Evolutionary conservation across 2,113 vertebrate species (phyloP), one percentile per base, ranked within the genome.

Genomic region (Ancistrus triradiatus): DNA sequence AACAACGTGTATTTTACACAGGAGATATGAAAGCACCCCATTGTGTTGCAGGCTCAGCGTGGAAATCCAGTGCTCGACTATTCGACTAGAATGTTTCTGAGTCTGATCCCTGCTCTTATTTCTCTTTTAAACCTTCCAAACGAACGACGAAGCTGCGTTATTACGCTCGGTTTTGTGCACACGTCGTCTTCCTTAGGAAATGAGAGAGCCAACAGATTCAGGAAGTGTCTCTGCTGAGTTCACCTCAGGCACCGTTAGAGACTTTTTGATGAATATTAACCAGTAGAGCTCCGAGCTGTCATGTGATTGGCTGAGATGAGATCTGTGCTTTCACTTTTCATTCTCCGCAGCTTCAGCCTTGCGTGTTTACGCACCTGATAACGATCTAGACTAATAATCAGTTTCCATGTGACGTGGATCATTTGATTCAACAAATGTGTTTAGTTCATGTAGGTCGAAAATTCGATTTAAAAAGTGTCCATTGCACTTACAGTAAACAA

Each of bases 1-100:
- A 86, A 83, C 63, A 89, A 78, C 7, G 83, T 21, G 64, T 83
- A 86, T 75, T 89, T 90, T 2, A 88, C 25, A 77, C 80, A 86
- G 57, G 78, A 76, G 51, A 82, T 69, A 49, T 25, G 1, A 4
- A 7, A 80, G 15, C 53, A 56, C 15, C 28, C 63, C 74, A 74
- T 76, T 52, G 15, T 66, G 37, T 4, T 13, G 5, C 18, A 6
- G 14, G 4, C 22, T 24, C 38, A 42, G n/a, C 13, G 13, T 1
- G 14, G n/a, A 42, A 42, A 42, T 2, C 38, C 38, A 13, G 38
- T n/a, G 13, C 6, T 42, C 38, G 11, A 14, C 2, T 37, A 14
- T n/a, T 5, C n/a, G 13, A n/a, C 1, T 42, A 5, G 6, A n/a
- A 42, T n/a, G 27, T 4, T 49, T 3, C n/a, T 24, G 11, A 13